Evolutionary conservation across 35 echinoderm and acorn worm species (phyloP), one percentile per base, ranked within the genome.

Genomic region (Holothuria glaberrima): DNA sequence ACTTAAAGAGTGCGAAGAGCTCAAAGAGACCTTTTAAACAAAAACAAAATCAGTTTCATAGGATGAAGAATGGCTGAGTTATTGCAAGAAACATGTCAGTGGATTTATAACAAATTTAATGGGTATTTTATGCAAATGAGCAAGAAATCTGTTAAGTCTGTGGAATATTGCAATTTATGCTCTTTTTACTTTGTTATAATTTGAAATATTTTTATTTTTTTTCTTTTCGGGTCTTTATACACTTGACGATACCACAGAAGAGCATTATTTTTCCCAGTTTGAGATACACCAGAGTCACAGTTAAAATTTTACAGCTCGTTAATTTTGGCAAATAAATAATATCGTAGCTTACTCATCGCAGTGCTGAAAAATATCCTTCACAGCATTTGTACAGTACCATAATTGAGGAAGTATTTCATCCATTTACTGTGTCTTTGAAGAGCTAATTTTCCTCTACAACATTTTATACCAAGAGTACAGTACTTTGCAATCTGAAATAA

Each of bases 131-230:
- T 66, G 63, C 63, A 66, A 66, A 66, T 66, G 63, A 66, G 63
- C 63, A 66, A 66, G 63, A 66, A 66, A 17, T 66, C 63, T 66
- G 12, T 66, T 9, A 66, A 66, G 22, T 3, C 1, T 9, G 21
- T 66, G 63, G 63, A 66, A 66, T 66, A 66, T 66, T 66, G 63
- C 63, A 66, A 66, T 66, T 66, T 66, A 66, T 66, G 63, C 21
- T 29, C 12, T 66, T 17, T 66, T 66, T 66, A 66, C 63, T 16
- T 66, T 17, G 63, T 25, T 21, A 66, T 66, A 66, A 66, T 29
- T 66, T 66, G 63, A 29, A 66, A 66, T 66, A 66, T 21, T 66
- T 66, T 21, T 25, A 66, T 19, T 66, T 66, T 66, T 25, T 66
- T 66, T n/a, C 63, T 66, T 29, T 69, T 69, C 66, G 25, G 66